Evolutionary conservation across 2,113 vertebrate genomes (phyloP).

Genomic region (Brachyistius frenatus): DNA sequence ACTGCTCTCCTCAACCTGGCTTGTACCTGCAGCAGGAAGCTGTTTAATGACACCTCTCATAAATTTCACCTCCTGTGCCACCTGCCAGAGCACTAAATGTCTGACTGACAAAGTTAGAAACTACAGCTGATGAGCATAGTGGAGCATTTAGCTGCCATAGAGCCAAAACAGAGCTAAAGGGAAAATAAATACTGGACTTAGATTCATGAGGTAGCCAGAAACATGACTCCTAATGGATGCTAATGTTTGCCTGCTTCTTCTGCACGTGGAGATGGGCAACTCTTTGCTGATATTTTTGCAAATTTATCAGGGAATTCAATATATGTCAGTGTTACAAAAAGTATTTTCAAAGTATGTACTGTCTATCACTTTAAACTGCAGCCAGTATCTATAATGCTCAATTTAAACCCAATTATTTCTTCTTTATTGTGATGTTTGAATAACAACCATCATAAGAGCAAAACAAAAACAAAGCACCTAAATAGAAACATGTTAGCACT

Average conservation of each 20-base stretch:
- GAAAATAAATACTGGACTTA: not conserved
- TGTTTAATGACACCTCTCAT: not conserved
- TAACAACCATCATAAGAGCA: slow-evolving; percentile 6
- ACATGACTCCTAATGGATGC: not conserved
- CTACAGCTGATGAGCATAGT: not conserved
- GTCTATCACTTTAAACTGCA: too few relatives aligned
- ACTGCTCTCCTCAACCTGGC: too few relatives aligned
- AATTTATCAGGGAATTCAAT: not conserved
- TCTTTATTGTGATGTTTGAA: not conserved
- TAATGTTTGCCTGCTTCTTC: too few relatives aligned
- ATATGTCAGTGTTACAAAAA: not conserved
- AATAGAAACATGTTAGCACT: slow-evolving; percentile 14
- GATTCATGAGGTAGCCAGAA: not conserved
- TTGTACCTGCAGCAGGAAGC: not conserved
- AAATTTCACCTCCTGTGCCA: not conserved
- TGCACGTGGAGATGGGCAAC: not conserved
- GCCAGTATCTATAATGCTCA: too few relatives aligned
- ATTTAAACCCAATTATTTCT: too few relatives aligned
- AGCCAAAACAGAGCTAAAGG: slow-evolving; percentile 12
- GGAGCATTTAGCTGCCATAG: not conserved
- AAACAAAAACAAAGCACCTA: not conserved
- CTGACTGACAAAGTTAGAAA: not conserved
- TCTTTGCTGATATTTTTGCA: not conserved
- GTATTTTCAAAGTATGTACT: too few relatives aligned
- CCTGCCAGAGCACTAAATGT: slow-evolving; percentile 6